Conservation (phyloP, 2,797 vertebrate species). For the Nyctibius grandis region DNA sequence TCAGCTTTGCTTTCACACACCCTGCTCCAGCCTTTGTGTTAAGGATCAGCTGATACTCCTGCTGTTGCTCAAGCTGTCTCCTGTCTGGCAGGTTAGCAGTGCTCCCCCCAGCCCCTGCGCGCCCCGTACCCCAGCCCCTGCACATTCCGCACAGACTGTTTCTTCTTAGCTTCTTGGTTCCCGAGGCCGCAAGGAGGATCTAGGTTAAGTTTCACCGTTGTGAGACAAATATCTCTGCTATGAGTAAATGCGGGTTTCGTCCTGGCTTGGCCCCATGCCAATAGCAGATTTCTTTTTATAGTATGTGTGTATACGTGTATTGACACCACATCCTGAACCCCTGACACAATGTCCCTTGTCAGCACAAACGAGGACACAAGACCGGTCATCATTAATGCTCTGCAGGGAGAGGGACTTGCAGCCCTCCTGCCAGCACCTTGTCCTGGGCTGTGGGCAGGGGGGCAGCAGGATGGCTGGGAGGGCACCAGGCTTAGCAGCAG, state of each 20-base stretch:
- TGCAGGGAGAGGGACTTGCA: not conserved
- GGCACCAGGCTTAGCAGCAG: not conserved
- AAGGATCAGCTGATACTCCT: slow-evolving; percentile 36
- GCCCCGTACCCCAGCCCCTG: not conserved
- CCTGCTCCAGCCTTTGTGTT: not conserved
- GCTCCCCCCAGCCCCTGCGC: not conserved
- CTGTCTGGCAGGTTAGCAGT: not conserved
- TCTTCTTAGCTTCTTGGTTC: not conserved
- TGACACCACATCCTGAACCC: slow-evolving; percentile 23
- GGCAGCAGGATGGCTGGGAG: not conserved
- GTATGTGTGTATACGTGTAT: rapidly evolving
- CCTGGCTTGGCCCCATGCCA: not conserved
- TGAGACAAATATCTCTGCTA: not conserved
- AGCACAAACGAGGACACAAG: rapidly evolving
- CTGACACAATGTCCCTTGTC: not conserved
- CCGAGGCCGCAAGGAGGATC: not conserved
- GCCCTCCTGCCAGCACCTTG: rapidly evolving
- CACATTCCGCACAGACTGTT: not conserved
- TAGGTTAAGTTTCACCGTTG: not conserved
- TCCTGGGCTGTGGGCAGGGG: not conserved
- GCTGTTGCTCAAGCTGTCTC: slow-evolving; percentile 2
- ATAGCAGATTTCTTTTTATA: not conserved
- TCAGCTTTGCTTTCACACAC: not conserved
- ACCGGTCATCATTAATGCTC: rapidly evolving
- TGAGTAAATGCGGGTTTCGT: not conserved